Evolutionary conservation across 2,113 vertebrate genomes (phyloP), one percentile per base, ranked within the genome.

Genomic region (Neodon shergylaensis): DNA sequence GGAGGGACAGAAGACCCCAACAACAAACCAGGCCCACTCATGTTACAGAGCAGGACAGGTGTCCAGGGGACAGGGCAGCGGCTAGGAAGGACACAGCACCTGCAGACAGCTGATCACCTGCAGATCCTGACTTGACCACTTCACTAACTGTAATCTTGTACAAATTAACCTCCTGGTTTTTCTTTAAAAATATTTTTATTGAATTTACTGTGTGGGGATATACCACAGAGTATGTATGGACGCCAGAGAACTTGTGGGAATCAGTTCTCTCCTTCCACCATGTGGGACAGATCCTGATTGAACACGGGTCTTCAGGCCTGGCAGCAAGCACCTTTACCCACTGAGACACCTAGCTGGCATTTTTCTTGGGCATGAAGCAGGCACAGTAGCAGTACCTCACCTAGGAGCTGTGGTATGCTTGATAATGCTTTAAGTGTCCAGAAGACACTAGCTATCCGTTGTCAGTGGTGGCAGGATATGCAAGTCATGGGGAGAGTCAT

Each of bases 331-430:
- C 8, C 61, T 44, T 31, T 44, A 84, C 22, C 54, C 14, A 8
- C 24, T 26, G 22, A 63, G n/a, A 22, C 49, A 6, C 14, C 16
- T 66, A 11, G 39, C 61, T 65, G 39, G 10, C 44, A 16, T 42
- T 87, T 91, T 79, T 70, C n/a, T 74, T 81, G 74, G 89, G 36
- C 76, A 58, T 91, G 54, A 91, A 91, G 7, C 49, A 26, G 36
- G 12, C 52, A 68, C 81, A 28, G 28, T 58, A 31, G 66, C 26
- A 73, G 7, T 49, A 24, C 26, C 65, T 92, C 49, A 54, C 26
- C 47, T 39, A 24, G 44, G 31, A 94, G 68, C 68, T 78, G 44
- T 0, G 5, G n/a, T 10, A 0, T 73, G 42, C 36, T 39, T 36
- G 36, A 47, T 49, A 61, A 31, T 4, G 63, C 78, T 88, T 73